These are phyloP conservation scores for Melanchra persicariae DNA, from an alignment of 2,888 invertebrate species.

Conservation along the genomic window DNA sequence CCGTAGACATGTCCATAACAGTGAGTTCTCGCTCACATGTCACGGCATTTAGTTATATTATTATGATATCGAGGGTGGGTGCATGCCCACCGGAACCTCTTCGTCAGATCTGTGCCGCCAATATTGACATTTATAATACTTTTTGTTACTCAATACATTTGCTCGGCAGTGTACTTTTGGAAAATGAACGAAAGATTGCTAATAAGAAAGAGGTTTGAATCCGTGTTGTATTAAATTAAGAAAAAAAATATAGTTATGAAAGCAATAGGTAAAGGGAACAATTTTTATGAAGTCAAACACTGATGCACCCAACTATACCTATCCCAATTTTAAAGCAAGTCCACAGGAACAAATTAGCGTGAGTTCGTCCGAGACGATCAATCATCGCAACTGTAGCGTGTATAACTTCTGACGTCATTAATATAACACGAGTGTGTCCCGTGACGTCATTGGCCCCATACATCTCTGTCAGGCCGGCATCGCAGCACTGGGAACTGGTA, in stretches of 20 bases:
- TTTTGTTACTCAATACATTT: conserved; percentile 22
- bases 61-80: background rate
- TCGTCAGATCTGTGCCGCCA: conserved; percentile 38
- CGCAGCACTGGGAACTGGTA: conserved; percentile 49
- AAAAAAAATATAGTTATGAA: background rate
- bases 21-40: background rate
- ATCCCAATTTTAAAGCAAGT: conserved; percentile 43
- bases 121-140: conserved; percentile 37
- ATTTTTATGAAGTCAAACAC: background rate
- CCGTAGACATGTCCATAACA: background rate
- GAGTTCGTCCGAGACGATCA: conserved; percentile 52
- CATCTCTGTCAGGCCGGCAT: conserved; percentile 63
- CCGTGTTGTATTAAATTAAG: background rate
- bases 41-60: conserved; percentile 1
- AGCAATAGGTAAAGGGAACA: background rate
- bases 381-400: conserved; percentile 59
- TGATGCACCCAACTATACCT: background rate
- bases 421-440: conserved; percentile 66
- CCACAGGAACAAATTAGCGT: conserved; percentile 40
- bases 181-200: conserved; percentile 5
- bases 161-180: background rate
- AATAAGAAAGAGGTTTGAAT: conserved; percentile 22
- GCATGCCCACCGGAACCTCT: conserved; percentile 33
- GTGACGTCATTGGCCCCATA: conserved; percentile 63
- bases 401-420: conserved; percentile 67